Evolutionary conservation across 2,888 invertebrate species (phyloP).

Genomic region (Acholoe squamosa): DNA sequence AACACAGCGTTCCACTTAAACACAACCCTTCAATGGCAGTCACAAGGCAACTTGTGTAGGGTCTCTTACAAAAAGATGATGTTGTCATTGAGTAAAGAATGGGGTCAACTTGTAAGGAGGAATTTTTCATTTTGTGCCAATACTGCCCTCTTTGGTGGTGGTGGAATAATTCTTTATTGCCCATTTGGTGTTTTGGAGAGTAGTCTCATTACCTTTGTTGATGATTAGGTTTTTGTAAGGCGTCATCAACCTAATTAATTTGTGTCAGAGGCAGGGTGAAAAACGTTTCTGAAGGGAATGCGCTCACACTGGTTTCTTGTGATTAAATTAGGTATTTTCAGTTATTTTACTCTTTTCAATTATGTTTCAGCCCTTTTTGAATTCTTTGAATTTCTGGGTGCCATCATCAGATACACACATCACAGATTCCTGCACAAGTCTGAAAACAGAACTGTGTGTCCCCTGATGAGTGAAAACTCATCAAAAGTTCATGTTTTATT

Average conservation of each 20-base stretch:
- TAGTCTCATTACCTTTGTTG: neutral
- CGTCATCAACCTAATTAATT: neutral
- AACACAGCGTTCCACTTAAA: no score
- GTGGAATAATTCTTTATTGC: slow-evolving; percentile 28
- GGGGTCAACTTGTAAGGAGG: neutral
- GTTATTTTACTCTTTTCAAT: no score
- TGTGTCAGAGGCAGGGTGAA: neutral
- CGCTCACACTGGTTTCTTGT: neutral
- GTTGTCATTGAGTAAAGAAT: neutral
- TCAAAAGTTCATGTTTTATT: no score
- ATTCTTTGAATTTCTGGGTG: neutral
- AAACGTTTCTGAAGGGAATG: neutral
- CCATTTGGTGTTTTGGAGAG: neutral
- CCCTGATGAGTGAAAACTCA: no score
- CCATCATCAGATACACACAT: neutral
- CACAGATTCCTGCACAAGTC: no score
- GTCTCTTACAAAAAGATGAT: neutral
- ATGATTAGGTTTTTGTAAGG: slow-evolving; percentile 23
- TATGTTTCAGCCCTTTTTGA: neutral
- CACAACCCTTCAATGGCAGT: neutral
- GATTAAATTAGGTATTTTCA: neutral
- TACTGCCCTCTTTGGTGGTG: neutral
- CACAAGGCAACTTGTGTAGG: neutral
- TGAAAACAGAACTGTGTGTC: no score
- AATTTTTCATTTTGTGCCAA: neutral